phyloP scores from a whole-genome alignment of 2,113 vertebrate species.

The Progne subis region DNA sequence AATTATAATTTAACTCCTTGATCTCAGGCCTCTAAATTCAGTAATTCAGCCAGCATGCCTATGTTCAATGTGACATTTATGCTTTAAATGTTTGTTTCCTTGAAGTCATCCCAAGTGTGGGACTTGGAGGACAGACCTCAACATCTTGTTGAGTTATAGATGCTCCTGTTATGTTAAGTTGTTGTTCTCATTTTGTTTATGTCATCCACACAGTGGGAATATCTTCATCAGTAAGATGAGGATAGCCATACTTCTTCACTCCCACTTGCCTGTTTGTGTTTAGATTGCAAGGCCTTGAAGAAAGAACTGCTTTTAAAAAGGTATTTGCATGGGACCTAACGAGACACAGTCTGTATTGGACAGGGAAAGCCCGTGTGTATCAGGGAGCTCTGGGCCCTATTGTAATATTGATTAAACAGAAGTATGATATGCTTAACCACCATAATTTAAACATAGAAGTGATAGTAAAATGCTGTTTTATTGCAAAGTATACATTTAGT shows the following conservation, averaged over 20 bases:
- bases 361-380: neutral
- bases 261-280: neutral
- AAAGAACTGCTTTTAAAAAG: neutral
- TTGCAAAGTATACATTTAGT: neutral
- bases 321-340: neutral
- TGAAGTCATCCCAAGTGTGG: neutral
- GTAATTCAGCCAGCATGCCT: neutral
- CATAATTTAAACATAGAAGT: neutral
- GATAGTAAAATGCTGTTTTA: neutral
- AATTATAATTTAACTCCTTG: neutral
- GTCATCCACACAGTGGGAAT: neutral
- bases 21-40: neutral
- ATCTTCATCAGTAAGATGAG: neutral
- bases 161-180: neutral
- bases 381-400: neutral
- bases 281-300: neutral
- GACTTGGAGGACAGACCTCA: neutral
- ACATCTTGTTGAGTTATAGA: neutral
- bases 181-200: fast-evolving
- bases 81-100: neutral
- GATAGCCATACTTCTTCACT: neutral
- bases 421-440: neutral
- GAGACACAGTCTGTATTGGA: neutral
- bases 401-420: neutral
- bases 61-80: neutral